Conservation (phyloP, 2,113 vertebrate genomes). For the Furnarius figulus region DNA sequence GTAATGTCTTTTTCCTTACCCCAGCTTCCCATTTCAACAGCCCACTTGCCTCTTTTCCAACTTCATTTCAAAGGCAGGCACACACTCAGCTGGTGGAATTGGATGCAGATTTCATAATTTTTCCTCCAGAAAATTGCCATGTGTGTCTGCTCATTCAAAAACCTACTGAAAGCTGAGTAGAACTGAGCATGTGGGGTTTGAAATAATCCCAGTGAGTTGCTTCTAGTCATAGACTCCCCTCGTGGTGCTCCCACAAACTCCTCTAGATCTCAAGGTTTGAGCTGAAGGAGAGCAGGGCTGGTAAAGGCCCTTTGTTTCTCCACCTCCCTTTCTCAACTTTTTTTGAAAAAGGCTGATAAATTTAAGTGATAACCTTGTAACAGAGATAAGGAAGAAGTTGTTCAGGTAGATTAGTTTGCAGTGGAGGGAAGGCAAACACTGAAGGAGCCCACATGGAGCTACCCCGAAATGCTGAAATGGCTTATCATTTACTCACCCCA, state of each 20-base stretch:
- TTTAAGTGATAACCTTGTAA: not conserved
- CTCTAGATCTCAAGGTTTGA: not conserved
- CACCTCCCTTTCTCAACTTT: not conserved
- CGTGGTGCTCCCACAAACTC: accelerated
- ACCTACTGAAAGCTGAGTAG: not conserved
- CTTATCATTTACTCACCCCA: not conserved
- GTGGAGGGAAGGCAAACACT: not conserved
- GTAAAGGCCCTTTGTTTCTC: not conserved
- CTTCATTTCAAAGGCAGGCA: not conserved
- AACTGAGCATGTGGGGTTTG: not conserved
- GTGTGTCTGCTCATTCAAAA: not conserved
- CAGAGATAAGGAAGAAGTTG: constrained; percentile 12
- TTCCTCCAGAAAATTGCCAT: not conserved
- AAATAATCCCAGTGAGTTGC: not conserved
- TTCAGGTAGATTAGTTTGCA: not conserved
- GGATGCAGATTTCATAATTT: not conserved
- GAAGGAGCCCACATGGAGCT: not conserved
- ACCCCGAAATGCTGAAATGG: not conserved
- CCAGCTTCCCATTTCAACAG: not conserved
- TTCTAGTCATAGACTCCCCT: not conserved
- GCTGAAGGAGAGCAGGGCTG: not conserved
- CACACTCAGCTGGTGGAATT: not conserved
- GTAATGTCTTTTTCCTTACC: not conserved
- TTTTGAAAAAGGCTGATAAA: constrained; percentile 23
- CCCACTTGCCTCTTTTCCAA: not conserved